Base-by-base conservation (phyloP, 1,140 invertebrate species). In the Cotesia chilonis region DNA sequence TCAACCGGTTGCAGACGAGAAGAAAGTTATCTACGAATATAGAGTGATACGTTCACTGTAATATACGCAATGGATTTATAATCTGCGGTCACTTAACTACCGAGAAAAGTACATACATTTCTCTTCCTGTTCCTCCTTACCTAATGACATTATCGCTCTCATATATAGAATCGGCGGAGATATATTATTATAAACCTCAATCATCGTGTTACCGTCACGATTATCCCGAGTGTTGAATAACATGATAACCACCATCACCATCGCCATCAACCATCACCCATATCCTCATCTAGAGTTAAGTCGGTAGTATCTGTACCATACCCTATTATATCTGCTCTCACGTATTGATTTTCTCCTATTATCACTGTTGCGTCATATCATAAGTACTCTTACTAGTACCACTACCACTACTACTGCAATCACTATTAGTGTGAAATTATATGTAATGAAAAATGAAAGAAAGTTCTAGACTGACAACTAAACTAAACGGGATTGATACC, bases 191-290 rank as follows among this genome's bases (percentile, higher is more conserved):
- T 47, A 59, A 63, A 38, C 60, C 4, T 37, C 35, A 71, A 71
- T 71, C 57, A 71, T 64, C 41, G 41, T 37, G 69, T 68, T 57
- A 68, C 54, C 52, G 41, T 10, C 59, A 54, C 47, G 59, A 14
- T n/a, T n/a, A 71, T 54, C 14, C 1, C n/a, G 17, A 63, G 61
- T 54, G 41, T 66, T 66, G 64, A 51, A 52, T 66, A 66, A 66
- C 28, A 36, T 12, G 17, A 61, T 28, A 61, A 20, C 63, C 14
- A 36, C 12, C 35, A 61, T 35, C 60, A 61, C 60, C 28, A 28
- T 28, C 28, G 3, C 28, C 28, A 28, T 28, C 28, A 28, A 28
- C 28, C 28, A 28, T 12, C 4, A 37, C 10, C 7, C 60, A 61
- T 61, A 47, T 47, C 41, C 41, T 47, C 41, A 47, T 47, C 41